phyloP scores from a whole-genome alignment of 1,140 invertebrate species.

The Pectinophora gossypiella region DNA sequence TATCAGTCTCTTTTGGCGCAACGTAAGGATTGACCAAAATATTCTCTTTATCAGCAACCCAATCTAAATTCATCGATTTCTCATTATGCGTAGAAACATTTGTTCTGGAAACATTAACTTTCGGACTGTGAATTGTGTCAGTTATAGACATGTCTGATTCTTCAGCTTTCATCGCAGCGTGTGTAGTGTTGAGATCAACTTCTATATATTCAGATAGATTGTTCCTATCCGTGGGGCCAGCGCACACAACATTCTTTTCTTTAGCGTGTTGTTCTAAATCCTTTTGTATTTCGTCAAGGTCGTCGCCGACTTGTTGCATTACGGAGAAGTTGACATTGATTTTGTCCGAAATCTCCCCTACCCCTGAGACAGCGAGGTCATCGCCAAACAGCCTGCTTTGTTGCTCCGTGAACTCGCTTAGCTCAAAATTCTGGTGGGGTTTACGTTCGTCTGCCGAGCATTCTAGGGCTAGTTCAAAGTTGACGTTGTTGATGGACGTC shows the following conservation, averaged over 20 bases:
- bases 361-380: conserved; percentile 33
- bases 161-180: conserved; percentile 21
- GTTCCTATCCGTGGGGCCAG: conserved; percentile 20
- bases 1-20: conserved; percentile 33
- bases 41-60: conserved; percentile 56
- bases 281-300: conserved; percentile 54
- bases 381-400: conserved; percentile 47
- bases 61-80: conserved; percentile 29
- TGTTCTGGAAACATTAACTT: conserved; percentile 38
- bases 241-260: conserved; percentile 17
- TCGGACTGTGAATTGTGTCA: conserved; percentile 43
- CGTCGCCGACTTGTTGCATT: conserved; percentile 36
- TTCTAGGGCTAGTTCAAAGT: conserved; percentile 43
- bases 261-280: conserved; percentile 35
- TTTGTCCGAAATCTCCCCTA: conserved; percentile 39
- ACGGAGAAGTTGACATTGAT: conserved; percentile 53
- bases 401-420: conserved; percentile 47
- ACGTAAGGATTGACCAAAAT: conserved; percentile 51
- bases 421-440: conserved; percentile 39
- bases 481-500: conserved; percentile 38
- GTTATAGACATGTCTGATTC: conserved; percentile 57
- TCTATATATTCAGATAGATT: conserved; percentile 54
- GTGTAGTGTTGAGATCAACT: conserved; percentile 52
- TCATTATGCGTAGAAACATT: conserved; percentile 17
- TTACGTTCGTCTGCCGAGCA: conserved; percentile 32